Base-by-base conservation (phyloP, 2,797 vertebrate species). In the Pachyuromys duprasi region DNA sequence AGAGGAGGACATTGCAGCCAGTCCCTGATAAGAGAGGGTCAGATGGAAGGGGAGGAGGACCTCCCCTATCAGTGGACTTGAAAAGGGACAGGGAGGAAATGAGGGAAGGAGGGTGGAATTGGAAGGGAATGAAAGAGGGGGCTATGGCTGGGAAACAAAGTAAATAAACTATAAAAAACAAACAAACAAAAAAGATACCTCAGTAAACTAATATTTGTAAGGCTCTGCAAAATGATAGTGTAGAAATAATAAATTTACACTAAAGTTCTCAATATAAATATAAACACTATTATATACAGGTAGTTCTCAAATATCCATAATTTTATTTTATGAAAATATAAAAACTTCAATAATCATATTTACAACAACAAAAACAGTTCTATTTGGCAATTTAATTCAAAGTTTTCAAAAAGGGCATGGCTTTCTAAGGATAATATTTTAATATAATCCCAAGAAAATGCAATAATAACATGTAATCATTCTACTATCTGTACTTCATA, bases 231-330 rank as follows among this genome's bases (percentile, higher is more conserved):
- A 33, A 62, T 15, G 42, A 89, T 63, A 90, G 81, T 84, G 75
- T 75, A 67, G 65, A 79, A 18, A 36, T 82, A 86, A 87, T 63
- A 72, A 63, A 89, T 62, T 83, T 80, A 55, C 33, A 90, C 14
- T 36, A 53, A 75, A 90, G 36, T 90, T 91, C 45, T 94, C 55
- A 93, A 42, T 45, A 49, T 86, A 93, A 81, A 91, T 49, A 45
- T 74, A 62, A 69, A 75, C 4, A 72, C 2, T 57, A 65, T 79
- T 24, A 55, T 11, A 70, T n/a, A 55, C 84, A n/a, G n/a, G 31
- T 11, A 89, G 20, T 92, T 95, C 70, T 88, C 36, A 96, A 90
- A 53, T 70, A 79, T 18, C 15, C 6, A 9, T 49, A 72, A 82
- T 82, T 88, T 69, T 57, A 55, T 91, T 89, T 49, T 86, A 86